phyloP scores from a whole-genome alignment of 2,113 vertebrate species.

The Cepphus grylle region DNA sequence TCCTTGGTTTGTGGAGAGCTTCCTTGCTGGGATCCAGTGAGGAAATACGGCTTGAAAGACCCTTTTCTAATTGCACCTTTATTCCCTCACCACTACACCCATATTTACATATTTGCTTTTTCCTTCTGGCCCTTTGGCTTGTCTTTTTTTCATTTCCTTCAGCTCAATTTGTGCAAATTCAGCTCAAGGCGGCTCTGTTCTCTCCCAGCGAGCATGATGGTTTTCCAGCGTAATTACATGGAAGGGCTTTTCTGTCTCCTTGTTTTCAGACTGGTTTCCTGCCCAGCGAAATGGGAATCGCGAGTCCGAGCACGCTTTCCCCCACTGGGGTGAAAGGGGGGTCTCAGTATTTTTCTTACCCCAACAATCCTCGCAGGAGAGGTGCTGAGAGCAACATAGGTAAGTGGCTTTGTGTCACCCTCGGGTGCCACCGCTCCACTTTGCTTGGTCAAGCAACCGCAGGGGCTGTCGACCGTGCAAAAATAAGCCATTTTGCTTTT shows the following conservation, averaged over 20 bases:
- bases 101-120: not conserved
- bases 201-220: not conserved
- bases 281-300: constrained; percentile 87
- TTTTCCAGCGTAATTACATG: not conserved
- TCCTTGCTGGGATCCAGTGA: not conserved
- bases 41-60: not conserved
- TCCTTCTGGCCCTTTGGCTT: not conserved
- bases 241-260: not conserved
- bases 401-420: constrained; percentile 42
- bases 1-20: not conserved
- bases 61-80: not conserved
- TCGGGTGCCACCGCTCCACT: accelerated
- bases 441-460: accelerated
- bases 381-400: constrained; percentile 87
- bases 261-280: constrained; percentile 85
- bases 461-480: not conserved
- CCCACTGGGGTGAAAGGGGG: constrained; percentile 87
- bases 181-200: constrained; percentile 3
- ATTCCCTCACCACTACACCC: not conserved
- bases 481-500: not conserved
- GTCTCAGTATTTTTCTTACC: constrained; percentile 91
- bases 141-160: not conserved
- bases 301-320: constrained; percentile 88
- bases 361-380: constrained; percentile 89
- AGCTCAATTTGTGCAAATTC: not conserved